Evolutionary conservation across 2,888 invertebrate species (phyloP), one percentile per base, ranked within the genome.

Genomic region (Philonicus albiceps): DNA sequence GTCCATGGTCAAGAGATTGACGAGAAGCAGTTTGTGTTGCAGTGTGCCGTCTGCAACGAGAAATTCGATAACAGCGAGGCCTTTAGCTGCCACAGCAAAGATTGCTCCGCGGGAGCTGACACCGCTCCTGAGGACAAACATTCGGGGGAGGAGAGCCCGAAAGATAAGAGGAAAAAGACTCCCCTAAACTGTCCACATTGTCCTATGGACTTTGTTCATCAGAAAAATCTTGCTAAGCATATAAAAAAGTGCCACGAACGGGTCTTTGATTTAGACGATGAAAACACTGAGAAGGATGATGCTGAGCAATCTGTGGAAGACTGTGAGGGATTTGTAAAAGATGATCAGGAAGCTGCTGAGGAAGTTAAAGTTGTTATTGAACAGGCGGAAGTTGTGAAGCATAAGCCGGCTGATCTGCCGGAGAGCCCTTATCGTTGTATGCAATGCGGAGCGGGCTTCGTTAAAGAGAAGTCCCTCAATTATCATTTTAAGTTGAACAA

Each of bases 151-250:
- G 72, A 84, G 22, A 55, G 43, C 7, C 13, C 72, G 1, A 40
- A 74, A 30, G 13, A 30, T n/a, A 74, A 85, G 55, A 85, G 27
- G 8, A 43, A 85, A 55, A 85, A 86, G 4, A 8, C 40, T 22
- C 49, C 72, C 3, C 31, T 87, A 5, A 88, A 89, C 86, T 89
- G 89, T 75, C 49, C 87, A 2, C 55, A 84, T 76, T 89, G 89
- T 86, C 88, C 89, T 91, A 89, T 93, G 93, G 89, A 91, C 91
- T 0, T 89, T 91, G 87, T 93, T 92, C 87, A 90, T 92, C 89
- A 90, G 92, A 55, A 92, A 91, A 86, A 93, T 93, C 88, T 91
- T 90, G 53, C 91, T 90, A 93, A 88, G 89, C 90, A 30, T 91
- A 92, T 1, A 89, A 92, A 89, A 90, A 27, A 93, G 93, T 88